Evolutionary conservation across 2,888 invertebrate genomes (phyloP), one percentile per base, ranked within the genome.

Genomic region (Drosophila birchii): DNA sequence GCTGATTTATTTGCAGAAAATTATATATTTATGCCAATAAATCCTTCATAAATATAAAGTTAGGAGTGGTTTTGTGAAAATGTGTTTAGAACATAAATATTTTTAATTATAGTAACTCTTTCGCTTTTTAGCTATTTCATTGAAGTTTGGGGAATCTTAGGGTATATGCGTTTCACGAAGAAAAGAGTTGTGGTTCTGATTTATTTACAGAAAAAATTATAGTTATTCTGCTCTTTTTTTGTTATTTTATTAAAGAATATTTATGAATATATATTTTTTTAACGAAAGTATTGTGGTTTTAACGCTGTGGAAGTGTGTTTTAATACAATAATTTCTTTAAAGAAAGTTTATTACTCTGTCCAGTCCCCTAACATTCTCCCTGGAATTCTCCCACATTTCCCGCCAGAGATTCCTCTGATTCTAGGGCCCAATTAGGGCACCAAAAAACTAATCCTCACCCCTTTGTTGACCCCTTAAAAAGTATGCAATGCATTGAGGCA

Each of bases 401-500:
- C 14, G 18, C 11, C 32, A 8, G 20, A 34, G 34, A 51, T 53
- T 36, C 16, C 38, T 12, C 53, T 7, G 16, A 12, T 12, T 23
- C 12, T n/a, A 2, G 6, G 6, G 2, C 20, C n/a, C 23, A 36
- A 54, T 38, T 23, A 53, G 16, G 34, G 16, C 23, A 7, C 5
- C n/a, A 29, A 38, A 23, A 57, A 49, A 49, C 20, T 23, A 34
- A 20, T 3, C 14, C 14, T 2, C 23, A 18, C 39, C 36, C 34
- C 3, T 36, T 26, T 26, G 4, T 4, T 34, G 34, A 20, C 53
- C n/a, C 51, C 20, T 9, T 12, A 26, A 54, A 53, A 39, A 18
- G 71, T 66, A 67, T 66, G 68, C 59, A 58, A 41, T 8, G 67
- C 59, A 71, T 47, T 47, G 71, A 36, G 71, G 71, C 67, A 70